Evolutionary conservation across 1,140 invertebrate genomes (phyloP), one percentile per base, ranked within the genome.

Genomic region (Vanessa tameamea): DNA sequence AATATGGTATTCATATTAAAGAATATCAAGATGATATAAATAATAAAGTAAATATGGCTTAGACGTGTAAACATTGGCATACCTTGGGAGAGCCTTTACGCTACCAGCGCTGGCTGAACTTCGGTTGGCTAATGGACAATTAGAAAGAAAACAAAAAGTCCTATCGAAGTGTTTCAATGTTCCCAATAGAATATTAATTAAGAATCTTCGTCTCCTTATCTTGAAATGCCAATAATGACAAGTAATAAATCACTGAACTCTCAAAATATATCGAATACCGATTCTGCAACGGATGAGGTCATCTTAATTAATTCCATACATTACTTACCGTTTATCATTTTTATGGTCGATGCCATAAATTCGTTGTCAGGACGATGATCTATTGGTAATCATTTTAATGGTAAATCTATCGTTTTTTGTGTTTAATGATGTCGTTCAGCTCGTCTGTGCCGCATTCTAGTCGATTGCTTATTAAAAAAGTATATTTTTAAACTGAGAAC

Each of bases 311-410:
- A 78, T 78, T 78, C 74, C 67, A 67, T 64, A 64, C 20, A 69
- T 75, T 78, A 78, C 72, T 78, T 66, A 73, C 72, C 70, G 71
- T 68, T 59, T 73, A 75, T 76, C 77, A 76, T 78, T 75, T 78
- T 78, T 78, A 78, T 78, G 69, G 63, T 57, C 73, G 75, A 69
- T 23, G 68, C 70, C 67, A 73, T 78, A 78, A 78, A 78, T 76
- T 64, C 64, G 51, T n/a, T 61, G 64, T 72, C 77, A 61, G 47
- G 16, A 61, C 67, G n/a, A 65, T 78, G 77, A 78, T 78, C 65
- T 78, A 78, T 78, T 72, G 77, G 59, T 55, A 43, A 67, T 72
- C 71, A 73, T 72, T 72, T 74, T 75, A 69, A 68, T 71, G 47
- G 64, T 69, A 66, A n/a, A 53, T 70, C 66, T 72, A 69, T 70